Evolutionary conservation across 2,888 invertebrate genomes (phyloP), one percentile per base, ranked within the genome.

Genomic region (Geophilus truncorum): DNA sequence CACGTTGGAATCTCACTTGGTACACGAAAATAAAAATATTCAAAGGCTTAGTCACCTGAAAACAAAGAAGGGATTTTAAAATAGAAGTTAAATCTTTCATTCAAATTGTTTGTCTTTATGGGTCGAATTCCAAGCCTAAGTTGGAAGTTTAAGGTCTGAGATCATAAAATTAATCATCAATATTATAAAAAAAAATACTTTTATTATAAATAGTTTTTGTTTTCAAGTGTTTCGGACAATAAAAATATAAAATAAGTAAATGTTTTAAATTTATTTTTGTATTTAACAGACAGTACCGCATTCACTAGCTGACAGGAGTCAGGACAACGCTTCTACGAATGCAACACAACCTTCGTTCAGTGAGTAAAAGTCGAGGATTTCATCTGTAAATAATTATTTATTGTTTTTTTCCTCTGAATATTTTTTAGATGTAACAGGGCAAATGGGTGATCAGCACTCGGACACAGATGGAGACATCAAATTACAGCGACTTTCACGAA

Each of bases 1-100:
- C 40, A 82, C 83, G 23, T 79, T 84, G 77, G 86, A 86, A 80
- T 84, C 86, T 45, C 86, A 86, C 82, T 84, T 87, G 83, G 85
- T 84, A 81, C 80, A 82, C 81, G 21, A 32, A 12, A 18, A n/a
- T n/a, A 77, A 15, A n/a, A 18, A 36, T 32, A 12, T n/a, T n/a
- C n/a, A n/a, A n/a, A n/a, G n/a, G n/a, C n/a, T n/a, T n/a, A n/a
- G n/a, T n/a, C n/a, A n/a, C n/a, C n/a, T n/a, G n/a, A n/a, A n/a
- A n/a, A n/a, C n/a, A n/a, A n/a, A n/a, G n/a, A n/a, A n/a, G n/a
- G n/a, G n/a, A n/a, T n/a, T n/a, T n/a, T n/a, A n/a, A n/a, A n/a
- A n/a, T n/a, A n/a, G n/a, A n/a, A n/a, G n/a, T n/a, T n/a, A n/a
- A n/a, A n/a, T n/a, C n/a, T n/a, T n/a, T n/a, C n/a, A n/a, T n/a